Evolutionary conservation across 2,888 invertebrate genomes (phyloP), one percentile per base, ranked within the genome.

Genomic region (Thecocarcelia acutangulata): DNA sequence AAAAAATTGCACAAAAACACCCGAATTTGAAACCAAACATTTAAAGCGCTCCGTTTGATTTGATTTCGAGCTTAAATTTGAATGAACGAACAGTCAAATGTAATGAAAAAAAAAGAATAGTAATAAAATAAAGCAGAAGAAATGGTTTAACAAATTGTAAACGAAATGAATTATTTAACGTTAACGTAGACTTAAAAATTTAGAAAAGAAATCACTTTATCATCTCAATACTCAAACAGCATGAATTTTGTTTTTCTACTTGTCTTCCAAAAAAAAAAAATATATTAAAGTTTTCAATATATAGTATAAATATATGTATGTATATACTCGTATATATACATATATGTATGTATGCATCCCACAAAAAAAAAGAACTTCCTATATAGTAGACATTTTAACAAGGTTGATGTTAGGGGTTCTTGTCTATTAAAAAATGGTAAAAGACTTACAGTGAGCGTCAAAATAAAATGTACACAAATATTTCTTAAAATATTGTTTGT

Each of bases 41-140:
- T 54, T 79, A 68, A 72, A 78, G 83, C 84, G 84, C 84, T 85
- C 78, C 82, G 70, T 84, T 83, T 79, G 84, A 85, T 86, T 85
- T 86, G 85, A 85, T 85, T 85, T 84, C 80, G 83, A 83, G 84
- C 84, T 84, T 78, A 81, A 84, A 80, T 80, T 84, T 84, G 69
- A 81, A 85, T 79, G 68, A 83, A 82, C 73, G 78, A 48, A 56
- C 61, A 58, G 70, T 73, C n/a, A n/a, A n/a, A n/a, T n/a, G n/a
- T n/a, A n/a, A n/a, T 48, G 37, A 40, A 61, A 37, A 33, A 15
- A n/a, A 56, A 50, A 68, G 44, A 46, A 52, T 24, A 66, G 33
- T 28, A 46, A 66, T 19, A 58, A 66, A 63, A 42, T 50, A 37
- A 63, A 63, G 56, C 48, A 44, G 1, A 70, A 83, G 70, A 75